Conservation (phyloP, 2,888 invertebrate species). For the Gasteruption jaculator region DNA sequence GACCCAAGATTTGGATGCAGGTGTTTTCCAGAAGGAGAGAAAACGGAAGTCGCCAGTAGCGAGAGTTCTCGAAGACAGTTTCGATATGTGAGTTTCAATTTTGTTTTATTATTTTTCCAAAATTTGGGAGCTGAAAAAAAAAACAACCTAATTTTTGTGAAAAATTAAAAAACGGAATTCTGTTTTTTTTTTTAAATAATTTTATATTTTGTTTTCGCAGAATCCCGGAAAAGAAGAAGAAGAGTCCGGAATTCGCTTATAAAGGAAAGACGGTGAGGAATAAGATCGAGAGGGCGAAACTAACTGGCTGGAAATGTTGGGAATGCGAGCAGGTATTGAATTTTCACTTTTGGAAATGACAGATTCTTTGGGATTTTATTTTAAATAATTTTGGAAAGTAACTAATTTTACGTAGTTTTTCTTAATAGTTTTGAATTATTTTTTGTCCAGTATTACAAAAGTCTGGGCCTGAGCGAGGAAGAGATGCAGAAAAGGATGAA, state of each 20-base stretch:
- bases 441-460: conserved; percentile 41
- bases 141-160: conserved; percentile 3
- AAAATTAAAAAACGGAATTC: background rate
- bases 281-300: conserved; percentile 42
- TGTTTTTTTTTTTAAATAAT: conserved; percentile 1
- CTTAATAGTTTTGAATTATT: conserved; percentile 17
- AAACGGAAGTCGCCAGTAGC: no score
- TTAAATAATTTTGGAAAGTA: no score
- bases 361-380: background rate
- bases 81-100: conserved; percentile 25
- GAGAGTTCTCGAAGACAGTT: conserved; percentile 24
- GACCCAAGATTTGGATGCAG: conserved; percentile 19
- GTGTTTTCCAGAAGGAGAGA: no score
- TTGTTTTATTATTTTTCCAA: background rate
- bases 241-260: conserved; percentile 36
- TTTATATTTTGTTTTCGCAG: conserved; percentile 17
- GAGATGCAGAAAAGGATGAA: conserved; percentile 49
- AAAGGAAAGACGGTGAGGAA: conserved; percentile 39
- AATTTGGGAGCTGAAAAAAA: no score
- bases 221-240: conserved; percentile 25
- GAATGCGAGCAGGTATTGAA: conserved; percentile 46
- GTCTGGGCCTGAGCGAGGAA: conserved; percentile 40
- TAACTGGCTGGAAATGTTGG: conserved; percentile 49
- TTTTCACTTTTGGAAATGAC: conserved; percentile 1
- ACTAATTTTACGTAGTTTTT: conserved; percentile 2